Percentiles rank a stretch among this genome's conserved stretches.
These are phyloP conservation scores for Emydoidea blandingii DNA, from an alignment of 2,797 vertebrate species.

Conservation along the genomic window DNA sequence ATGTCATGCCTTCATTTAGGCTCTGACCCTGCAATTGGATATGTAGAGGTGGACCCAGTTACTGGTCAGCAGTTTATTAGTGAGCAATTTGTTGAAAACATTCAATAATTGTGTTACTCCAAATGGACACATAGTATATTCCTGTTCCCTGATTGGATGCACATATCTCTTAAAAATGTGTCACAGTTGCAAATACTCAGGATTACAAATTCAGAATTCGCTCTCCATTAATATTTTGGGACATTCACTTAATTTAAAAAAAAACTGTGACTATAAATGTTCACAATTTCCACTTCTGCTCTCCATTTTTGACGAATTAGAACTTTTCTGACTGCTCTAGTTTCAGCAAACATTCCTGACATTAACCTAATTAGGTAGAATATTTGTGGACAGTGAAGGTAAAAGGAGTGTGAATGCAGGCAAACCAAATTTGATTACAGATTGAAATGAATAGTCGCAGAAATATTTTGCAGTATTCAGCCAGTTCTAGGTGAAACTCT, in stretches of 20 bases:
- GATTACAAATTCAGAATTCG: neutral
- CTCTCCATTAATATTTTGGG: neutral
- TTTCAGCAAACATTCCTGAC: neutral
- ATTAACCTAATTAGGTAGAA: constrained; percentile 33
- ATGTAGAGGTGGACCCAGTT: neutral
- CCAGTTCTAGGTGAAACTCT: neutral
- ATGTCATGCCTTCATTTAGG: constrained; percentile 22
- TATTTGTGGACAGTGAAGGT: constrained; percentile 25
- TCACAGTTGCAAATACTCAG: neutral
- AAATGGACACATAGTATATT: neutral
- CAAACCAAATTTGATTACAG: constrained; percentile 20
- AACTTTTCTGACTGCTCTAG: neutral
- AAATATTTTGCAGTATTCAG: neutral
- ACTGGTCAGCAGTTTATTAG: neutral
- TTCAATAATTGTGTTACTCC: neutral
- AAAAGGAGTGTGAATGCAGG: constrained; percentile 34
- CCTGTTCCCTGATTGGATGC: neutral
- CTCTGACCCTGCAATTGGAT: neutral
- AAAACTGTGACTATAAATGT: neutral
- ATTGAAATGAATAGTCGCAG: neutral
- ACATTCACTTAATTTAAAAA: neutral
- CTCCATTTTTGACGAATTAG: neutral
- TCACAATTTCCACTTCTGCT: fast-evolving
- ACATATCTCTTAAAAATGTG: neutral
- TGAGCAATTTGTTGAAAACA: neutral